Evolutionary conservation across 2,888 invertebrate genomes (phyloP).

Genomic region (Spodoptera picta): DNA sequence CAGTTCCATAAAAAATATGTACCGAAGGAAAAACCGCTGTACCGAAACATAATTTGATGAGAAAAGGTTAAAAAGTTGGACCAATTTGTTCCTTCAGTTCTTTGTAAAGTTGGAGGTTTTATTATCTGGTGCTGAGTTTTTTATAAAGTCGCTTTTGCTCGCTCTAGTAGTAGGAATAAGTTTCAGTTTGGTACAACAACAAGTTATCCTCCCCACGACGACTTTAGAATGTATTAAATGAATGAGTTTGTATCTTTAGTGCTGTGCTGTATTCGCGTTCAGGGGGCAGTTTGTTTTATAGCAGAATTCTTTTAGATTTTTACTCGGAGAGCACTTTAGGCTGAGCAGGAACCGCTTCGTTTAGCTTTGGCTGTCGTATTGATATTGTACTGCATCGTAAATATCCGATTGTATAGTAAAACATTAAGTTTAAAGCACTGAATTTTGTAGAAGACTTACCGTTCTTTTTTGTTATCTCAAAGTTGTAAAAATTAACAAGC

Average conservation of each 20-base stretch:
- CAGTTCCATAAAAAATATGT: constrained; percentile 59
- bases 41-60: constrained; percentile 69
- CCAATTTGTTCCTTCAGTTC: constrained; percentile 65
- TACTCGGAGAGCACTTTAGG: not conserved
- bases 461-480: not conserved
- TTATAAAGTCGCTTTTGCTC: constrained; percentile 36
- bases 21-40: constrained; percentile 58
- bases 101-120: constrained; percentile 59
- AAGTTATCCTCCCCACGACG: constrained; percentile 42
- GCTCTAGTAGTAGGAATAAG: constrained; percentile 32
- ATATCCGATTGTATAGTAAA: no score
- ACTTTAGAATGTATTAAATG: constrained; percentile 40
- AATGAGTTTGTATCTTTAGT: constrained; percentile 34
- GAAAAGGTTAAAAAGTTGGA: constrained; percentile 71
- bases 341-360: no score
- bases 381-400: no score
- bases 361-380: no score
- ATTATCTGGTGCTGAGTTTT: constrained; percentile 44
- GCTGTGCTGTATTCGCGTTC: constrained; percentile 23
- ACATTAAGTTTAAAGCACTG: no score
- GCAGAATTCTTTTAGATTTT: constrained; percentile 12
- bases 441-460: no score
- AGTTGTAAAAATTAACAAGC: constrained; percentile 21
- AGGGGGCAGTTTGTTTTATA: constrained; percentile 24
- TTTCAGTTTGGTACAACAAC: constrained; percentile 44